Base-by-base conservation (phyloP, 2,797 vertebrate species). In the Uromys caudimaculatus region DNA sequence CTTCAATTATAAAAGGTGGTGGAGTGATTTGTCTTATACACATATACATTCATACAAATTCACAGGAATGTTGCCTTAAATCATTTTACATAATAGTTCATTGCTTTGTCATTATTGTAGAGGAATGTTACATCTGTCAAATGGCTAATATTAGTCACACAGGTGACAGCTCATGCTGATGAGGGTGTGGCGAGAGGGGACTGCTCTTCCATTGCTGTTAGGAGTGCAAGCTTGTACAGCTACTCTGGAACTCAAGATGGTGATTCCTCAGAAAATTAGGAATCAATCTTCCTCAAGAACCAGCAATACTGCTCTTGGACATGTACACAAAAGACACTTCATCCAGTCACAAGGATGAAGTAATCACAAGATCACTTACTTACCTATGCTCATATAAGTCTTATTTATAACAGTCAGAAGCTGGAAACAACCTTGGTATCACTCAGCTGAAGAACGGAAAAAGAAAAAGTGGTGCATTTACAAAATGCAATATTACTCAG, bases 31-130 rank as follows among this genome's bases (percentile, higher is more conserved):
- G 75, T 24, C 56, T 41, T 89, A 35, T 69, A 69, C 83, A 93
- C 90, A 75, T 71, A 94, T 97, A 95, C 73, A 41, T 62, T 44
- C 38, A 11, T 97, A 94, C 75, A 94, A 86, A 95, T 97, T 93
- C 54, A 81, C 71, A 83, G 89, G 44, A 92, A 96, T 94, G 50
- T 17, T 38, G 78, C 41, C 73, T 85, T 93, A 78, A 71, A 92
- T 90, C 13, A 76, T 95, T 90, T 93, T 81, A 71, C 52, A 47
- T 77, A 41, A 35, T 92, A 89, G 96, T 92, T 44, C 92, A 89
- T 96, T 75, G 38, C 44, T 93, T 95, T 95, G 71, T 71, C 87
- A 84, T 91, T 97, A 71, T 38, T 71, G 8, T n/a, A 71, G 69
- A 38, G 17, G 69, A 19, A 71, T 38, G 0, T 21, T 38, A 71